These are phyloP conservation scores for Strigamia maritima DNA, from an alignment of 2,888 invertebrate genomes.

Conservation along the genomic window DNA sequence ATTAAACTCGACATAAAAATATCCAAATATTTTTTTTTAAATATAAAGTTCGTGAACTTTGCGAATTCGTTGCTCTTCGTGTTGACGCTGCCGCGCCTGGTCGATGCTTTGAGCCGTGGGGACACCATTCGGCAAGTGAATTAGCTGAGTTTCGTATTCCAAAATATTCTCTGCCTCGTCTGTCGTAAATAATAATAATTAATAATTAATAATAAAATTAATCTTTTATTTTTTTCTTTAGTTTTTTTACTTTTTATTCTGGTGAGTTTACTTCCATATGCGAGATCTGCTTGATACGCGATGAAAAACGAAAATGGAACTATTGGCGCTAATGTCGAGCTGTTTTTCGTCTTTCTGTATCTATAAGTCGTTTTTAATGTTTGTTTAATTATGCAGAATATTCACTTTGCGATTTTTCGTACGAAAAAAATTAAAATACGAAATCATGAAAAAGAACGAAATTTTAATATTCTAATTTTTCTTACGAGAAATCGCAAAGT, in stretches of 20 bases:
- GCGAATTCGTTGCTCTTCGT: slow-evolving; percentile 56
- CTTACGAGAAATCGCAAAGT: too few relatives aligned
- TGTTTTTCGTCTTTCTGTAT: slow-evolving; percentile 62
- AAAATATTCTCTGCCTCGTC: slow-evolving; percentile 78
- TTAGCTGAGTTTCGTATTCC: slow-evolving; percentile 66
- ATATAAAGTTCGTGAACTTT: slow-evolving; percentile 46
- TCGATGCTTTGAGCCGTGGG: slow-evolving; percentile 72
- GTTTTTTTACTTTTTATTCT: slow-evolving; percentile 64
- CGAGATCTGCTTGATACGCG: slow-evolving; percentile 70
- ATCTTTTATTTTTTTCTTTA: neutral
- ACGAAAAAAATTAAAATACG: too few relatives aligned
- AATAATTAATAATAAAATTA: neutral
- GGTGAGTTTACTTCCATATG: slow-evolving; percentile 72
- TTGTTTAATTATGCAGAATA: too few relatives aligned
- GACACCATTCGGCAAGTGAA: slow-evolving; percentile 70
- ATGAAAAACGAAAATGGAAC: slow-evolving; percentile 69
- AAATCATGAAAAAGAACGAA: too few relatives aligned
- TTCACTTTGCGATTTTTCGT: too few relatives aligned
- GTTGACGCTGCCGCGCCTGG: slow-evolving; percentile 62
- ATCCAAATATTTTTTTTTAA: slow-evolving; percentile 39
- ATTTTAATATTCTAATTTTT: too few relatives aligned
- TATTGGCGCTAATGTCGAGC: slow-evolving; percentile 63
- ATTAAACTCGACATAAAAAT: neutral
- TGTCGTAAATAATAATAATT: slow-evolving; percentile 46
- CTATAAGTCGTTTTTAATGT: slow-evolving; percentile 50